Percentiles rank a stretch among this genome's conserved stretches.
Conservation (phyloP, 2,113 vertebrate species). For the Thryonomys swinderianus region DNA sequence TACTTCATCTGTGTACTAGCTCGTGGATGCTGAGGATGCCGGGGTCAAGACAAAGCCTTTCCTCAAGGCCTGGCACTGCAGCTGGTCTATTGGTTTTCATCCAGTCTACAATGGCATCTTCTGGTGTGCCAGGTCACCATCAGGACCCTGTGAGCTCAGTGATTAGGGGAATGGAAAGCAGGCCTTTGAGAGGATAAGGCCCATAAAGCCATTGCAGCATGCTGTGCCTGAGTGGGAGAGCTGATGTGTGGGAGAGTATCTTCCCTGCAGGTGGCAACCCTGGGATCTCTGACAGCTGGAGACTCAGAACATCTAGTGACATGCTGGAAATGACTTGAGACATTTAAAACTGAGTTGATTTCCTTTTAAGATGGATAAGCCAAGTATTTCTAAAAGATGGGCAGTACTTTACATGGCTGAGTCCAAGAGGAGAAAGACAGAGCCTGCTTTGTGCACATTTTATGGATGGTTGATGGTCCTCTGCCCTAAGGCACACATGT, state of each 20-base stretch:
- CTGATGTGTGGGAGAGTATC: too few relatives aligned
- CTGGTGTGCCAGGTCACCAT: not conserved
- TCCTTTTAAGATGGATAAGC: not conserved
- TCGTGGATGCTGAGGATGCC: not conserved
- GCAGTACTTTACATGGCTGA: not conserved
- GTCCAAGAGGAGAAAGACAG: not conserved
- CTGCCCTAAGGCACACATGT: not conserved
- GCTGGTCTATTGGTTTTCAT: not conserved
- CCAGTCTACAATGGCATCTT: not conserved
- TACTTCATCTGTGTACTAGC: not conserved
- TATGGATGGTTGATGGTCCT: not conserved
- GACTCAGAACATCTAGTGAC: not conserved
- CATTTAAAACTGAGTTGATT: not conserved
- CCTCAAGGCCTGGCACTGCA: not conserved
- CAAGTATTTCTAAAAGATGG: not conserved
- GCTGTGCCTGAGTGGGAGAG: not conserved
- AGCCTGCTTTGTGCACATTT: not conserved
- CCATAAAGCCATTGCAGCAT: not conserved
- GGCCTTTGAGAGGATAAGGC: not conserved
- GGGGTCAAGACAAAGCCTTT: not conserved
- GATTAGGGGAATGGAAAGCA: not conserved
- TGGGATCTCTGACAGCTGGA: not conserved
- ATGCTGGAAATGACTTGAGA: not conserved
- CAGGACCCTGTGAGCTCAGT: not conserved
- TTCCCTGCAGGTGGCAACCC: not conserved